Conservation (phyloP, 2,888 invertebrate species). For the Ceramica pisi region DNA sequence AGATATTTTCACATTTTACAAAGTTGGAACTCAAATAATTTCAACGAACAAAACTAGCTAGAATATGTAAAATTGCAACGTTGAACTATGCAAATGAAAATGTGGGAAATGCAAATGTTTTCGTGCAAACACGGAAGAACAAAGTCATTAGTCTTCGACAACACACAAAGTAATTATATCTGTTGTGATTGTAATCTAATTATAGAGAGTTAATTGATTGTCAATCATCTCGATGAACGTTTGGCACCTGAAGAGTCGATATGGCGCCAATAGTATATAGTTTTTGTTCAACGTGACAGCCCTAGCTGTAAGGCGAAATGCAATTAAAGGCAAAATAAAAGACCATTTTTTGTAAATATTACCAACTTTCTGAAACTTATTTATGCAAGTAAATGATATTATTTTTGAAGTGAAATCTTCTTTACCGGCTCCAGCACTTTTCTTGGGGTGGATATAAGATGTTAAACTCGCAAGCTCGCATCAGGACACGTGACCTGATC, state of each 20-base stretch:
- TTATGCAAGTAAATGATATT: too few relatives aligned
- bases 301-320: too few relatives aligned
- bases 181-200: constrained; percentile 33
- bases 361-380: too few relatives aligned
- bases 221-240: constrained; percentile 41
- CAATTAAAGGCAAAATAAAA: too few relatives aligned
- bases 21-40: constrained; percentile 4
- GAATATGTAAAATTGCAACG: neutral
- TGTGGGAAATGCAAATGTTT: constrained; percentile 10
- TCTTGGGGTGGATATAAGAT: too few relatives aligned
- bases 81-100: constrained; percentile 6
- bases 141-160: constrained; percentile 34
- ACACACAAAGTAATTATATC: constrained; percentile 32
- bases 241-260: constrained; percentile 50
- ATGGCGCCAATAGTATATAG: constrained; percentile 31
- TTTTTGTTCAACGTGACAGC: constrained; percentile 5
- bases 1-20: neutral
- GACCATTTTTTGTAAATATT: too few relatives aligned
- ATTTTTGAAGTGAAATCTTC: too few relatives aligned
- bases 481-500: too few relatives aligned
- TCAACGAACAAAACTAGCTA: neutral
- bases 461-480: too few relatives aligned
- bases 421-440: too few relatives aligned
- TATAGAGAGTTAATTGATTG: constrained; percentile 40
- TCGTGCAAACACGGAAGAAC: constrained; percentile 18